These are phyloP conservation scores for Gadopsis marmoratus DNA, from an alignment of 2,797 vertebrate species.

Conservation along the genomic window DNA sequence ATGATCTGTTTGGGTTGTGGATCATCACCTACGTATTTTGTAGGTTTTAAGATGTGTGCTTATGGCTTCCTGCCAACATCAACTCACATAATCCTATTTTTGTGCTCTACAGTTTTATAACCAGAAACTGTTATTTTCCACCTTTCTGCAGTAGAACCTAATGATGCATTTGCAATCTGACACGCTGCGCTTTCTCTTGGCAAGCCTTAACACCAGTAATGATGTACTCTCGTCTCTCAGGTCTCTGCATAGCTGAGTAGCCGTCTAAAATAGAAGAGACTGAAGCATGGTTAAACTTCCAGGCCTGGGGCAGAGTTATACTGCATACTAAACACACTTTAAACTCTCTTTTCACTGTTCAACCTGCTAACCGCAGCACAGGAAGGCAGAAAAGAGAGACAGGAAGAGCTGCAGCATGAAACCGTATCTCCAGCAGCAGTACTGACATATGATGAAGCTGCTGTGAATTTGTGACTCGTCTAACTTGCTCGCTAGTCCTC, in stretches of 20 bases:
- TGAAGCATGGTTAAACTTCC: neutral
- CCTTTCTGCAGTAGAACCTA: neutral
- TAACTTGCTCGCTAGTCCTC: neutral
- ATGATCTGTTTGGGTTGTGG: neutral
- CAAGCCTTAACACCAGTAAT: neutral
- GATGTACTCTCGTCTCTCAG: neutral
- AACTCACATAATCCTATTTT: neutral
- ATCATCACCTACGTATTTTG: neutral
- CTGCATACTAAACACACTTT: neutral
- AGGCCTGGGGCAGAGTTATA: neutral
- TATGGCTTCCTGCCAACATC: neutral
- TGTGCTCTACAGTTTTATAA: neutral
- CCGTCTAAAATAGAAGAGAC: neutral
- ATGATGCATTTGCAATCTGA: neutral
- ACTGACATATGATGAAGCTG: neutral
- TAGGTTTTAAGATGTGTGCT: neutral
- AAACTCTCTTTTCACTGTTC: conserved; percentile 24
- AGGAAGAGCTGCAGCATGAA: conserved; percentile 67
- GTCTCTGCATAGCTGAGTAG: neutral
- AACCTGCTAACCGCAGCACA: conserved; percentile 67
- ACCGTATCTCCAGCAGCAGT: neutral
- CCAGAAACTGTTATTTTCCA: no score
- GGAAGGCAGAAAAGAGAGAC: conserved; percentile 56
- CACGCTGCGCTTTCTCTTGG: neutral
- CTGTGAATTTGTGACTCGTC: neutral